Evolutionary conservation across 1,140 invertebrate genomes (phyloP).

Genomic region (Drosophila kurseongensis): DNA sequence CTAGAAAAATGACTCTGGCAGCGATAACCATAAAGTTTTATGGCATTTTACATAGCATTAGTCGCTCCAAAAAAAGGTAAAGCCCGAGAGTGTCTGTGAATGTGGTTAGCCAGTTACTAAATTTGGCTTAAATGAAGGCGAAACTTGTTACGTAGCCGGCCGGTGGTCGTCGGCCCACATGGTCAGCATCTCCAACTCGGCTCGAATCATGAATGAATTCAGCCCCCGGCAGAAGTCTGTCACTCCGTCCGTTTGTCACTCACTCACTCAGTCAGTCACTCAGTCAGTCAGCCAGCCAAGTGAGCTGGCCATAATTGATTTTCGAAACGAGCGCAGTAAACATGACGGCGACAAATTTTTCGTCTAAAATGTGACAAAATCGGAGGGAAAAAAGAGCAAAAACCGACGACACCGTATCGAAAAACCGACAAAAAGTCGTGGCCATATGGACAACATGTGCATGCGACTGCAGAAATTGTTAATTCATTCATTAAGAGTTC

Average conservation of each 20-base stretch:
- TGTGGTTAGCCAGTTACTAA: constrained; percentile 78
- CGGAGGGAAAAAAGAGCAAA: constrained; percentile 21
- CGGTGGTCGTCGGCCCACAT: constrained; percentile 67
- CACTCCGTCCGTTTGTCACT: constrained; percentile 43
- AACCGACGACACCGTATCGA: constrained; percentile 35
- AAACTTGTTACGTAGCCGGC: constrained; percentile 81
- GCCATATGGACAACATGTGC: constrained; percentile 57
- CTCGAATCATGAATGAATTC: constrained; percentile 76
- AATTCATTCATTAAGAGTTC: constrained; percentile 54
- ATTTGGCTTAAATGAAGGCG: constrained; percentile 81
- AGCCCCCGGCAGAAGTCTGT: constrained; percentile 45
- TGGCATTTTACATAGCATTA: constrained; percentile 65
- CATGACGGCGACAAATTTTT: constrained; percentile 75
- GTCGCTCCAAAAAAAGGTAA: constrained; percentile 47
- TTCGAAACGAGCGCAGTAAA: constrained; percentile 64
- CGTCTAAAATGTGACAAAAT: constrained; percentile 60
- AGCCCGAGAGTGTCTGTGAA: constrained; percentile 51
- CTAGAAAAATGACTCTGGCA: constrained; percentile 68
- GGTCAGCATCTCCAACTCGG: constrained; percentile 46
- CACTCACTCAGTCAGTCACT: constrained; percentile 20
- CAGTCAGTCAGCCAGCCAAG: constrained; percentile 16
- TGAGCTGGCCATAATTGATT: constrained; percentile 73
- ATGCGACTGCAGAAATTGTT: constrained; percentile 46
- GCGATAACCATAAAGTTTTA: constrained; percentile 62
- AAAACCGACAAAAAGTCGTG: constrained; percentile 28